phyloP scores from a whole-genome alignment of 2,797 vertebrate genomes.

The Falco concolor region DNA sequence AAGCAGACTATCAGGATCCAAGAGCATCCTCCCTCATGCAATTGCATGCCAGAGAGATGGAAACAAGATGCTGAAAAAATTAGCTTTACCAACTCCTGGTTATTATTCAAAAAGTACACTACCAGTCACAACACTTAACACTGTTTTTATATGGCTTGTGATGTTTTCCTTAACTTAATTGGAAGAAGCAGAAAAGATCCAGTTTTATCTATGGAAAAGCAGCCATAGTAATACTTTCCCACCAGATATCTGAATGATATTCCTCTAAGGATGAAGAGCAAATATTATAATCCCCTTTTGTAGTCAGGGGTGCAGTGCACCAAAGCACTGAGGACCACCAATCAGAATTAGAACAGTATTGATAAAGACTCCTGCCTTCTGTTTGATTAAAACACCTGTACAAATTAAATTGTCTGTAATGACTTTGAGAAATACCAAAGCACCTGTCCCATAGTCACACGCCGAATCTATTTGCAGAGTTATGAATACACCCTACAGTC shows the following conservation, averaged over 20 bases:
- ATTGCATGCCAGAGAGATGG: not conserved
- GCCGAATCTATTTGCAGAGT: not conserved
- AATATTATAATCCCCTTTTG: not conserved
- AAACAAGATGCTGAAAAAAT: not conserved
- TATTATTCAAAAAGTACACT: not conserved
- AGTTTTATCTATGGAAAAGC: not conserved
- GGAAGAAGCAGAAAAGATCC: not conserved
- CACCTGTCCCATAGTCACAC: not conserved
- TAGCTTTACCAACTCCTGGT: not conserved
- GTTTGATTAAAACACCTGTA: not conserved
- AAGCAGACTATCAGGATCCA: not conserved
- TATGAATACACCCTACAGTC: not conserved
- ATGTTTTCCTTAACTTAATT: not conserved
- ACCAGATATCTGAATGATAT: not conserved
- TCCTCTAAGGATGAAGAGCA: not conserved
- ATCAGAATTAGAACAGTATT: not conserved
- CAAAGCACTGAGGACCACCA: not conserved
- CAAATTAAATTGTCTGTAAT: not conserved
- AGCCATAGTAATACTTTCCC: not conserved
- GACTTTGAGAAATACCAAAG: not conserved
- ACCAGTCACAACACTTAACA: not conserved
- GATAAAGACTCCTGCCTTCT: not conserved
- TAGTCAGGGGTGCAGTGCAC: not conserved
- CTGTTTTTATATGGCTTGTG: not conserved
- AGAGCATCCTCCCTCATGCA: not conserved